phyloP scores from a whole-genome alignment of 2,797 vertebrate species.

The Morelia viridis region DNA sequence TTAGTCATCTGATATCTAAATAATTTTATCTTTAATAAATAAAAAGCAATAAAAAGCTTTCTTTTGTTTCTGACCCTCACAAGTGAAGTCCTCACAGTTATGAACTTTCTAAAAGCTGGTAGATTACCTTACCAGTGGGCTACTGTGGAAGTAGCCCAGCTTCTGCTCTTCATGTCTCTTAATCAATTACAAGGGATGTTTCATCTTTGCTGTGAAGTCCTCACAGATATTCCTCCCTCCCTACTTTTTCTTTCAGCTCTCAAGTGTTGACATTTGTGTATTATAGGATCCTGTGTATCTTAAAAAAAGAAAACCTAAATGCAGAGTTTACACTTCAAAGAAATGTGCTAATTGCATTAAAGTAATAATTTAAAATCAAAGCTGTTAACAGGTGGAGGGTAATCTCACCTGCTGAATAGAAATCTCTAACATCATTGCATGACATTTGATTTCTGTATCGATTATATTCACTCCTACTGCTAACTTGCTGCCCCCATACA shows the following conservation, averaged over 20 bases:
- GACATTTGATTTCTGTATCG: conserved; percentile 32
- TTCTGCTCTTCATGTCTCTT: conserved; percentile 24
- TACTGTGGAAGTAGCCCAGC: background rate
- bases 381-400: conserved; percentile 15
- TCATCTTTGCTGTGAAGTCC: background rate
- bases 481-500: conserved; percentile 24
- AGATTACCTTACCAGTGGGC: conserved; percentile 3
- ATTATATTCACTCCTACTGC: conserved; percentile 22
- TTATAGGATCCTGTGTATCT: conserved; percentile 5
- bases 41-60: background rate
- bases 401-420: conserved; percentile 20
- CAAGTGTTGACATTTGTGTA: conserved; percentile 1
- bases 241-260: background rate
- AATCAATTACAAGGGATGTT: conserved; percentile 18
- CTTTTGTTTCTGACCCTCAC: conserved; percentile 36
- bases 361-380: conserved; percentile 38
- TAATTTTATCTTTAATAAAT: background rate
- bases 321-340: conserved; percentile 20
- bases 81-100: conserved; percentile 10
- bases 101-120: background rate
- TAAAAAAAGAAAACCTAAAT: background rate
- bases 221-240: background rate
- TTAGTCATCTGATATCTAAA: background rate
- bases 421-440: background rate
- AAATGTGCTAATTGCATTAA: conserved; percentile 55